Evolutionary conservation across 2,888 invertebrate species (phyloP).

Genomic region (Zelleria hepariella): DNA sequence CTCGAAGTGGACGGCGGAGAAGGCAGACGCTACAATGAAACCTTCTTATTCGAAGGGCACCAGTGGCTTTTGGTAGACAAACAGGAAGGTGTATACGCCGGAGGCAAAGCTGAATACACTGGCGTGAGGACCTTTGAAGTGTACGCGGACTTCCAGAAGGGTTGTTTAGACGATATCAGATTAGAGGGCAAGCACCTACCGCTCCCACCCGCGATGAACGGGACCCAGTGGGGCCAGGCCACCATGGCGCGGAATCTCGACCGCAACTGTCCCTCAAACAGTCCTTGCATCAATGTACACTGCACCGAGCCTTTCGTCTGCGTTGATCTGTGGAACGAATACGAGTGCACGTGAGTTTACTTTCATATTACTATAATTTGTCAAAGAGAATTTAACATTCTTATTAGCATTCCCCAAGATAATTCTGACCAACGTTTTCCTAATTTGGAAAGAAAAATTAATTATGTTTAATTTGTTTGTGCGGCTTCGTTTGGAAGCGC

Average conservation of each 20-base stretch:
- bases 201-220: constrained; percentile 93
- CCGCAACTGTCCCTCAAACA: constrained; percentile 93
- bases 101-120: constrained; percentile 95
- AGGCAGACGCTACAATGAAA: constrained; percentile 93
- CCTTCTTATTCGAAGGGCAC: constrained; percentile 90
- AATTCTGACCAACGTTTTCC: no score
- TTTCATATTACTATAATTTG: not conserved
- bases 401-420: no score
- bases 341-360: constrained; percentile 95
- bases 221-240: constrained; percentile 96
- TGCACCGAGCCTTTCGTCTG: constrained; percentile 96
- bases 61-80: constrained; percentile 94
- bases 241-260: constrained; percentile 94
- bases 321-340: constrained; percentile 97
- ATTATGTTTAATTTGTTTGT: no score
- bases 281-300: constrained; percentile 94
- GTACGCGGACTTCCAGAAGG: constrained; percentile 94
- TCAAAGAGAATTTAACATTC: not conserved
- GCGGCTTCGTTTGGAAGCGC: no score
- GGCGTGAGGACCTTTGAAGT: constrained; percentile 95
- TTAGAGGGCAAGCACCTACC: constrained; percentile 96
- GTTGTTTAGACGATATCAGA: constrained; percentile 80
- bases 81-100: constrained; percentile 95
- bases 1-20: constrained; percentile 96
- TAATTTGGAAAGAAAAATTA: no score